Base-by-base conservation (phyloP, 2,888 invertebrate species). In the Myathropa florea region DNA sequence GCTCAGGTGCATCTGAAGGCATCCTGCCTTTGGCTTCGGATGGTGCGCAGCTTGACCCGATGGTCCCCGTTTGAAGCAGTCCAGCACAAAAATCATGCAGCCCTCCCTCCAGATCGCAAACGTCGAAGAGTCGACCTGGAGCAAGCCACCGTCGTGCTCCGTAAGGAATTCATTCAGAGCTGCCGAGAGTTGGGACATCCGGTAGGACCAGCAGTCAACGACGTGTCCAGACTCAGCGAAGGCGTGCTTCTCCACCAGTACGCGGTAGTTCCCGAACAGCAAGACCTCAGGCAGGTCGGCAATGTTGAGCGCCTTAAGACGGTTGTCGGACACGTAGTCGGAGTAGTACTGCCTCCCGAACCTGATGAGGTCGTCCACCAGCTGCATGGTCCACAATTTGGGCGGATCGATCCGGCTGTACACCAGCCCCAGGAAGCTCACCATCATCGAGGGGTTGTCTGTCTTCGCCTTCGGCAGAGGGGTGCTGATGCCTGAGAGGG, bases 341-440 rank as follows among this genome's bases (percentile, higher is more conserved):
- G 89, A 89, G 21, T 90, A 90, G 63, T 91, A 91, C 18, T 90
- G 90, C 1, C 88, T 88, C 0, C 92, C 91, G 24, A 90, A 91
- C 10, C 90, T 88, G 0, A 92, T 89, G 2, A 92, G 88, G 23
- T 91, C 91, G 60, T 95, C 95, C 0, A 96, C 90, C 18, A 94
- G 93, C 83, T 94, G 94, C 89, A 94, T 93, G 0, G 93, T 94
- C 96, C 96, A 96, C 72, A 94, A 93, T 70, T 94, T 94, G 0
- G 95, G 94, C 0, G 94, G 94, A 2, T 95, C 95, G 88, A 96
- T 95, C 89, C 95, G 94, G 0, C 95, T 93, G 88, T 96, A 96
- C 0, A 95, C 94, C 91, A 95, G 92, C 3, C 94, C 94, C 6
- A 94, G 93, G 0, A 94, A 92, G 0, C 94, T 93, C 81, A 95